Conservation (phyloP, 2,888 invertebrate genomes). For the Bugula neritina region DNA sequence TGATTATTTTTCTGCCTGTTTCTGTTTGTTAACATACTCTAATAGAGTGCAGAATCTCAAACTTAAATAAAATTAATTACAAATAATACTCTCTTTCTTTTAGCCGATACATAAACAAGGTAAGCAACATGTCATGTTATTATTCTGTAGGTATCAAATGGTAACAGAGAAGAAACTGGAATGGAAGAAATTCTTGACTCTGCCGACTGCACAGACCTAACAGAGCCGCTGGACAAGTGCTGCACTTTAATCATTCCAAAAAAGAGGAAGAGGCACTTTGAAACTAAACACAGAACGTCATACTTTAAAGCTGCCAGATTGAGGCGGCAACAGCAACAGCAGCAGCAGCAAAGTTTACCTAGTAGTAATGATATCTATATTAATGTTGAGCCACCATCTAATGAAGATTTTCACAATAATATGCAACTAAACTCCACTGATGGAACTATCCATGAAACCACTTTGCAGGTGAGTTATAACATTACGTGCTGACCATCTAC, state of each 20-base stretch:
- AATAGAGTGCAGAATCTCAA: too few relatives aligned
- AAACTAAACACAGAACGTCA: constrained; percentile 33
- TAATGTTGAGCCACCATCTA: background rate
- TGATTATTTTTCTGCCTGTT: too few relatives aligned
- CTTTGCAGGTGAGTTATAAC: background rate
- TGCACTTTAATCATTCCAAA: constrained; percentile 47
- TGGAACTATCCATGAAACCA: background rate
- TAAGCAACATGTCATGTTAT: too few relatives aligned
- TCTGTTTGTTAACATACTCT: too few relatives aligned
- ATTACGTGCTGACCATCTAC: too few relatives aligned
- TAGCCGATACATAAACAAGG: too few relatives aligned
- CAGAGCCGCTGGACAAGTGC: constrained; percentile 37
- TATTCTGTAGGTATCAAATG: too few relatives aligned
- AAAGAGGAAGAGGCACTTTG: constrained; percentile 47
- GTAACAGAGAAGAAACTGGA: too few relatives aligned
- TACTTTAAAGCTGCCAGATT: constrained; percentile 10
- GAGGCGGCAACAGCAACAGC: background rate
- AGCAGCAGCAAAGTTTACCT: background rate
- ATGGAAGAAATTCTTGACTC: background rate
- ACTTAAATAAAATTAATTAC: too few relatives aligned
- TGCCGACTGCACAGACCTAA: background rate
- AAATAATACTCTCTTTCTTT: too few relatives aligned
- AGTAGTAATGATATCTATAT: constrained; percentile 7
- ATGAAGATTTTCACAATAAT: background rate
- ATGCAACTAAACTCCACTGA: background rate